Percentiles rank a stretch among this genome's conserved stretches.
Evolutionary conservation across 2,113 vertebrate species (phyloP).

Genomic region (Pangasianodon gigas): DNA sequence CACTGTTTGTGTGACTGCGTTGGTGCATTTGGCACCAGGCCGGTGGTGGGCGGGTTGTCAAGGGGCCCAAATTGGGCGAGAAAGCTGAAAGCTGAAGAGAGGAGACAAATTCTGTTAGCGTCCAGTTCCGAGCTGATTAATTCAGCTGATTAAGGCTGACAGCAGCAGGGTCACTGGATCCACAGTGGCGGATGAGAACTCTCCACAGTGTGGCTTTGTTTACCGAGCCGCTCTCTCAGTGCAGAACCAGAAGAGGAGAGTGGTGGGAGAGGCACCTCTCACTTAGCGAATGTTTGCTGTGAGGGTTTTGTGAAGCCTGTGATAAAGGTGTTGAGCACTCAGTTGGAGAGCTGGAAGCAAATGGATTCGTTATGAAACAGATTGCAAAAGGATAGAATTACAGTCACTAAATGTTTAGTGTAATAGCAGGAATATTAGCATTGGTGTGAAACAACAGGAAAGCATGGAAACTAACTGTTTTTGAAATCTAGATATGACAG

Average conservation of each 20-base stretch:
- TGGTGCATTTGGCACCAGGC: slow-evolving; percentile 52
- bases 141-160: slow-evolving; percentile 25
- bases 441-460: not conserved
- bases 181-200: slow-evolving; percentile 17
- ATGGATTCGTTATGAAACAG: slow-evolving; percentile 27
- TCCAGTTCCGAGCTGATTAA: slow-evolving; percentile 51
- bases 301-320: slow-evolving; percentile 20
- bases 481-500: not conserved
- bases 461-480: not conserved
- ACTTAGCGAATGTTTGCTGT: slow-evolving; percentile 13
- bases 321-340: slow-evolving; percentile 23
- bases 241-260: slow-evolving; percentile 9
- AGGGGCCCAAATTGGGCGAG: slow-evolving; percentile 19
- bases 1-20: slow-evolving; percentile 43
- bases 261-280: slow-evolving; percentile 18
- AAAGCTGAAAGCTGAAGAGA: slow-evolving; percentile 28
- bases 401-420: not conserved
- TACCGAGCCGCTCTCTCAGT: slow-evolving; percentile 7
- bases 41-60: slow-evolving; percentile 55
- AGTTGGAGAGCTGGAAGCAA: slow-evolving; percentile 33
- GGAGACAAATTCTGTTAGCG: not conserved
- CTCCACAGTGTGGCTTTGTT: slow-evolving; percentile 33
- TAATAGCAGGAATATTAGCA: slow-evolving; percentile 7
- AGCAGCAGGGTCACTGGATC: slow-evolving; percentile 1
- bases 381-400: not conserved